These are phyloP conservation scores for Odontothrips loti DNA, from an alignment of 2,888 invertebrate species.

Conservation along the genomic window DNA sequence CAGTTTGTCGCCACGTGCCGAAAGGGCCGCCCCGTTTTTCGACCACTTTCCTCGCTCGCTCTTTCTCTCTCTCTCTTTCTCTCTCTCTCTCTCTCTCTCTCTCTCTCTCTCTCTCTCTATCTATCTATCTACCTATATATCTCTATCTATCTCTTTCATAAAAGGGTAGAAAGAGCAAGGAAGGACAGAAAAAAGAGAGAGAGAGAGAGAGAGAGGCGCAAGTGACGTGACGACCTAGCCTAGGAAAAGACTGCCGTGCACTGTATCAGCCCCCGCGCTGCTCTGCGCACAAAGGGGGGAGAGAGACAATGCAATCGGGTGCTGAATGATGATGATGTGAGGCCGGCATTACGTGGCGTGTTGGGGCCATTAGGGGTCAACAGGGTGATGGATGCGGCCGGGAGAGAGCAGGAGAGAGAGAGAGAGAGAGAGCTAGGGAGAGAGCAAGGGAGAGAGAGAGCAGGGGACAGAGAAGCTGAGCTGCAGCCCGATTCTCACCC, in stretches of 20 bases:
- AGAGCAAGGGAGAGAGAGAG: too few relatives aligned
- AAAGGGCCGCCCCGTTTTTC: background rate
- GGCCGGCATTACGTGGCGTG: too few relatives aligned
- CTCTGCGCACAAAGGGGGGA: too few relatives aligned
- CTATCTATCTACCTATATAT: too few relatives aligned
- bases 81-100: background rate
- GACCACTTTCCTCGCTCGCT: background rate
- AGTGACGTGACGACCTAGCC: background rate
- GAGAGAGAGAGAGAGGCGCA: background rate
- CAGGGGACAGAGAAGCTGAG: too few relatives aligned
- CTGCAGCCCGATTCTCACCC: too few relatives aligned
- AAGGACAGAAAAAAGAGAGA: background rate
- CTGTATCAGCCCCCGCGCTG: background rate
- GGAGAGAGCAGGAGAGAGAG: too few relatives aligned
- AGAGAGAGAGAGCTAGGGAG: too few relatives aligned
- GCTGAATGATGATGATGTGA: background rate
- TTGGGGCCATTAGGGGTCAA: background rate
- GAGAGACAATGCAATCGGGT: background rate
- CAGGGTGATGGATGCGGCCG: background rate
- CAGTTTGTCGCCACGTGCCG: constrained; percentile 1
- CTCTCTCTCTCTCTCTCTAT: background rate
- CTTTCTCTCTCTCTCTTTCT: too few relatives aligned
- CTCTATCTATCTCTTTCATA: too few relatives aligned
- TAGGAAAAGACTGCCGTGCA: background rate
- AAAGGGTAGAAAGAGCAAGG: too few relatives aligned